Base-by-base conservation (phyloP, 2,888 invertebrate species). In the Bruchidius siliquastri region DNA sequence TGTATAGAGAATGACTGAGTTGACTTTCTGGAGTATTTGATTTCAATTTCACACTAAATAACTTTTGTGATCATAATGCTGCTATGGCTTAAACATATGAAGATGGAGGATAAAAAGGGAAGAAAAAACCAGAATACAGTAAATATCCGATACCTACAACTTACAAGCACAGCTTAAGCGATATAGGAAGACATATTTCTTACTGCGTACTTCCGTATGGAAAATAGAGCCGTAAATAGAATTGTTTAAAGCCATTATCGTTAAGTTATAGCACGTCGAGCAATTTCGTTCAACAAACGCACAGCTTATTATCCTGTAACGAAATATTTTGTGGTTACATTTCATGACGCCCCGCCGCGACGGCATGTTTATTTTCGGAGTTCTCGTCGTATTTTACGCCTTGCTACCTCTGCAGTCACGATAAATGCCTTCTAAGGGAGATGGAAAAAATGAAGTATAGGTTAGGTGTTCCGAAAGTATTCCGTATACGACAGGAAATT, bases 311-410 rank as follows among this genome's bases (percentile, higher is more conserved):
- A 75, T 74, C 74, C 74, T 75, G 73, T 70, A 72, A 75, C 76
- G 72, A 74, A 49, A 76, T 75, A 76, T 73, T 75, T 76, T 76
- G 75, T 75, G 75, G 72, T 75, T 74, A 71, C 72, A 72, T 76
- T 75, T 72, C 73, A 73, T 70, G 75, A 74, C 73, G 73, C 74
- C 79, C 78, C 76, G 76, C 74, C 72, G 78, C 75, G 74, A 71
- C 68, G 75, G 49, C 68, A 74, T 74, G 75, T 77, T 77, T 77
- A 76, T 74, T 72, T 49, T 72, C 74, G 75, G 70, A 72, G 70
- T 75, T 73, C 74, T 71, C 69, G 73, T 73, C 30, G 75, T 74
- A 77, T 76, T 75, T 74, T 21, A 49, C 49, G 18, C 49, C 49
- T 49, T 49, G 49, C 49, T 49, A 49, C 49, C 49, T 49, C 49